Percentiles rank a stretch among this genome's conserved stretches.
Evolutionary conservation across 2,888 invertebrate genomes (phyloP).

Genomic region (Rhagium mordax): DNA sequence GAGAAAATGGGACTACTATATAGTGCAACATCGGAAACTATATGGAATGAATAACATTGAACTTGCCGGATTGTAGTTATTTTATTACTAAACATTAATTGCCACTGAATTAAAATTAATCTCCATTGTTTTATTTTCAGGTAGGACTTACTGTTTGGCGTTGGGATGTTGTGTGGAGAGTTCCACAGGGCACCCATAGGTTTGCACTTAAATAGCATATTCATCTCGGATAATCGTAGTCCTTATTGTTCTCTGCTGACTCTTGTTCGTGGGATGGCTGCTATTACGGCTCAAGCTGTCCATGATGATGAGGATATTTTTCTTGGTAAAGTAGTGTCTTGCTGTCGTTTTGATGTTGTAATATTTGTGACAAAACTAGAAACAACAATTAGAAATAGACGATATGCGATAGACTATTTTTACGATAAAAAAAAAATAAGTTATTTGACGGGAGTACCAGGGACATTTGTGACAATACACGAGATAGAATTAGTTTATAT

Average conservation of each 20-base stretch:
- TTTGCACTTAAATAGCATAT: constrained; percentile 68
- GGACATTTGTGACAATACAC: no score
- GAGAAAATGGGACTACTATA: no score
- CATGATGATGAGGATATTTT: constrained; percentile 77
- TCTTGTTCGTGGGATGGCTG: constrained; percentile 75
- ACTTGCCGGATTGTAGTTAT: no score
- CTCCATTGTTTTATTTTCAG: constrained; percentile 63
- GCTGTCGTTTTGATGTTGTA: not conserved
- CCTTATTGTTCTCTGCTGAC: constrained; percentile 76
- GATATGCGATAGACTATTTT: no score
- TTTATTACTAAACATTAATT: not conserved
- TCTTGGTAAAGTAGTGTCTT: constrained; percentile 73
- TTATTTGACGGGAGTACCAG: no score
- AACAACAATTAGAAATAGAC: no score
- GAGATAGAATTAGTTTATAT: no score
- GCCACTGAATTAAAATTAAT: no score
- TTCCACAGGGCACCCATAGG: constrained; percentile 70
- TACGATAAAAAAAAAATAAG: no score
- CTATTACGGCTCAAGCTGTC: constrained; percentile 72
- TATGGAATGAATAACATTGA: no score
- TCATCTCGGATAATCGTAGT: constrained; percentile 69
- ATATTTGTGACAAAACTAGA: not conserved
- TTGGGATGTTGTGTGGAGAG: constrained; percentile 73
- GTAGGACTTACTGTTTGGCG: constrained; percentile 65
- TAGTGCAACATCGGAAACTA: no score